Evolutionary conservation across 2,888 invertebrate species (phyloP).

Genomic region (Drosophila affinis): DNA sequence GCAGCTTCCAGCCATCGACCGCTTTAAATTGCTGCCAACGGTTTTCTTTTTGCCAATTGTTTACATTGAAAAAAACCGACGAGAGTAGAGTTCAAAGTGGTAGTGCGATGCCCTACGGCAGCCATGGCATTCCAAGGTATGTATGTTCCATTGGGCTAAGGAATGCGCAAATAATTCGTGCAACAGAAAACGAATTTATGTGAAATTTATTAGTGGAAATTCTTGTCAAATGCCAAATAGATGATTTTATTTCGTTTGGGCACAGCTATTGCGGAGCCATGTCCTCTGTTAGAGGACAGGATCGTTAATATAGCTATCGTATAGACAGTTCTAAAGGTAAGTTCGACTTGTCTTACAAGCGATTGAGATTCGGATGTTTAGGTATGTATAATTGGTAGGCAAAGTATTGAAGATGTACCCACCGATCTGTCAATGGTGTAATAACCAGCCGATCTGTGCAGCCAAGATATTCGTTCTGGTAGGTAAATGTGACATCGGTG

Average conservation of each 20-base stretch:
- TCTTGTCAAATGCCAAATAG: neutral
- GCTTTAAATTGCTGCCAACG: conserved; percentile 51
- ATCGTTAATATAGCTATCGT: too few species aligned
- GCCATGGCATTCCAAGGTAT: neutral
- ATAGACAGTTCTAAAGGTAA: too few species aligned
- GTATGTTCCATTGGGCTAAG: neutral
- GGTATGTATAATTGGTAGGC: too few species aligned
- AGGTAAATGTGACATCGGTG: conserved; percentile 96
- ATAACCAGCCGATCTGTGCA: conserved; percentile 98
- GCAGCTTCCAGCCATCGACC: conserved; percentile 39
- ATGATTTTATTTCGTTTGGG: too few species aligned
- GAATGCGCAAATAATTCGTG: neutral
- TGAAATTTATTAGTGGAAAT: neutral
- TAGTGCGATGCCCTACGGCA: conserved; percentile 27
- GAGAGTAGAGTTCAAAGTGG: conserved; percentile 21
- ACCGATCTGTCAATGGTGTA: conserved; percentile 98
- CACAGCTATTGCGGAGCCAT: too few species aligned
- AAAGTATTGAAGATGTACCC: conserved; percentile 33
- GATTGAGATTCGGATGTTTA: too few species aligned
- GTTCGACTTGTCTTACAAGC: too few species aligned
- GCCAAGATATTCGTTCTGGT: conserved; percentile 98
- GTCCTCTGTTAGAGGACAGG: too few species aligned
- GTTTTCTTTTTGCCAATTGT: conserved; percentile 46
- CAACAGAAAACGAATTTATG: neutral
- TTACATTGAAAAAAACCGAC: conserved; percentile 16